Evolutionary conservation across 2,113 vertebrate genomes (phyloP).

Genomic region (Rhinolophus sinicus): DNA sequence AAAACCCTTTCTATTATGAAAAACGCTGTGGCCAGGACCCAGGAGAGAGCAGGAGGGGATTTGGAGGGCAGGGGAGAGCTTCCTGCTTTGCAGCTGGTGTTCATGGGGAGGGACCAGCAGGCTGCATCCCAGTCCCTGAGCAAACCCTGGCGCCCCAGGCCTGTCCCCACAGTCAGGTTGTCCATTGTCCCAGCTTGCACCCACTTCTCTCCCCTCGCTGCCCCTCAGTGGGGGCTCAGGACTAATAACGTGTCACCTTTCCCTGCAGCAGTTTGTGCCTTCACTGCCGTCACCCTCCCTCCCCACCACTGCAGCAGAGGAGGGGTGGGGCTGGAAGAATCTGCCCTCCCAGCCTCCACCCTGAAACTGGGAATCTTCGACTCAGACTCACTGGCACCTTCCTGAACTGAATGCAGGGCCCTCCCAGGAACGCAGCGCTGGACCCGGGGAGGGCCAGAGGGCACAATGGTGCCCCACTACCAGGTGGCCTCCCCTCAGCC

Average conservation of each 20-base stretch:
- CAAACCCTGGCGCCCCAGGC: not conserved
- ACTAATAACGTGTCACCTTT: not conserved
- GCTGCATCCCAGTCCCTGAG: not conserved
- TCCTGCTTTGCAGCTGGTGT: not conserved
- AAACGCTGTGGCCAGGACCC: not conserved
- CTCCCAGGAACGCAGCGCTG: not conserved
- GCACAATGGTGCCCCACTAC: accelerated
- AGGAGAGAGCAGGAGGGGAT: not conserved
- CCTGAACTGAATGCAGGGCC: not conserved
- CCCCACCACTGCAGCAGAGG: no score
- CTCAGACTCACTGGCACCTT: not conserved
- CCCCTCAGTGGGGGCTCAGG: accelerated
- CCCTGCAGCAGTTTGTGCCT: not conserved
- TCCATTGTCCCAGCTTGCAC: not conserved
- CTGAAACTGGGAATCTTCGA: not conserved
- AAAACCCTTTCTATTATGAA: no score
- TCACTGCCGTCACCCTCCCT: not conserved
- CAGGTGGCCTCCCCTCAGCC: not conserved
- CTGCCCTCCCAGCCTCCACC: not conserved
- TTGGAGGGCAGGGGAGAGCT: no score
- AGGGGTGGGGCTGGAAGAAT: no score
- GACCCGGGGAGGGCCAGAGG: not conserved
- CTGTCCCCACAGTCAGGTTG: not conserved
- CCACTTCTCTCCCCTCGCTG: not conserved
- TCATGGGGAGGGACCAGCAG: not conserved